phyloP scores from a whole-genome alignment of 2,113 vertebrate genomes.

The Chloroceryle aenea region DNA sequence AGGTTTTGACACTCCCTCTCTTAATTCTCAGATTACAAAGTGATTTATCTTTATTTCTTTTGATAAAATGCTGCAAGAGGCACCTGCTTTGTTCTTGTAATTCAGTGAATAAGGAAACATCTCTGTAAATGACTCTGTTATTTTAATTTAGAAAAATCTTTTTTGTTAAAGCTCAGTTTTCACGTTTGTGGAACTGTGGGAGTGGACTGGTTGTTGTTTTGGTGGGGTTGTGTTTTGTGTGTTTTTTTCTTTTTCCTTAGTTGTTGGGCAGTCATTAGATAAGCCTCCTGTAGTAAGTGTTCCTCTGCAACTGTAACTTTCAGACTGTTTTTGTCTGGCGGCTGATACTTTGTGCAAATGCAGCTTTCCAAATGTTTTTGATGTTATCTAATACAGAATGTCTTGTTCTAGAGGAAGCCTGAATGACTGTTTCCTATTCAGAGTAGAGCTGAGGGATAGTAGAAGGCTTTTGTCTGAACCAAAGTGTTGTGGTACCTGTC shows the following conservation, averaged over 20 bases:
- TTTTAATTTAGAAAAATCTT: neutral
- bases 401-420: neutral
- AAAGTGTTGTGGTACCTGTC: neutral
- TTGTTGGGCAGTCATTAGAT: rapidly evolving
- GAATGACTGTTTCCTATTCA: neutral
- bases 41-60: neutral
- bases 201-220: no score
- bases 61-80: neutral
- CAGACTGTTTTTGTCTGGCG: neutral
- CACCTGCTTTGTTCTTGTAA: neutral
- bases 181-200: neutral
- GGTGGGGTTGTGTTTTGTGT: no score
- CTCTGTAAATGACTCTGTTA: neutral
- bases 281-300: neutral
- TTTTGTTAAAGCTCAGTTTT: neutral
- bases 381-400: neutral
- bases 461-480: neutral
- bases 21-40: neutral
- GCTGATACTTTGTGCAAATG: neutral
- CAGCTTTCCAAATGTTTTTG: neutral
- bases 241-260: neutral
- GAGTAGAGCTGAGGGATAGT: neutral
- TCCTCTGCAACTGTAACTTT: neutral
- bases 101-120: neutral
- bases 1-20: neutral